Base-by-base conservation (phyloP, 2,888 invertebrate genomes). In the Synanthedon formicaeformis region DNA sequence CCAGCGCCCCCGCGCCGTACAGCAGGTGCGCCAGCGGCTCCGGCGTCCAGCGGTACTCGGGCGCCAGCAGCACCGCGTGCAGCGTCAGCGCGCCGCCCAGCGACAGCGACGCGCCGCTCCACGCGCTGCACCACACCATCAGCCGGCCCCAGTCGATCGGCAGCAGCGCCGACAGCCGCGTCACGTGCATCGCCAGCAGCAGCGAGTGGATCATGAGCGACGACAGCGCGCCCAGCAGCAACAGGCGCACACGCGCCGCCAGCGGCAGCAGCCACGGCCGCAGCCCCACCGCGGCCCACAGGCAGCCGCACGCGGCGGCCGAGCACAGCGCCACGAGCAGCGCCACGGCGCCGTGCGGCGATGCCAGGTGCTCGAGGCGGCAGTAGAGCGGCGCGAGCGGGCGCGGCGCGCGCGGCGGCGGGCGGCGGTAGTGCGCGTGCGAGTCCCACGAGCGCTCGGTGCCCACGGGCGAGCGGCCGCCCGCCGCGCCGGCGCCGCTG, bases 361-460 rank as follows among this genome's bases (percentile, higher is more conserved):
- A 62, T 50, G 57, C 50, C 54, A 81, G 74, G 56, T 75, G 71
- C 18, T 71, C 60, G 60, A 65, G 66, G 61, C 74, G 80, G 74
- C 87, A 87, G 81, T 87, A 87, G 51, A 88, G 63, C 56, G 87
- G 87, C 63, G 85, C 88, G 52, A 85, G 75, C 57, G 78, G 66
- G 63, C 60, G 79, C 68, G 82, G 74, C 57, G 71, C 69, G 63
- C 75, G 76, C 67, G 77, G 74, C 65, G 81, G 78, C 67, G 71
- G 74, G 63, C 81, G 79, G 56, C 75, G 75, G 75, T 87, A 87
- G 67, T 83, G 82, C 69, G 86, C 86, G 81, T 88, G 88, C 65
- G 83, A 83, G 80, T 88, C 88, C 88, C 88, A 88, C 71, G 83
- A 83, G 67, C 71, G 86, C 75, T 85, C 86, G 66, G 85, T 84